Evolutionary conservation across 2,888 invertebrate genomes (phyloP).

Genomic region (Chironomus riparius): DNA sequence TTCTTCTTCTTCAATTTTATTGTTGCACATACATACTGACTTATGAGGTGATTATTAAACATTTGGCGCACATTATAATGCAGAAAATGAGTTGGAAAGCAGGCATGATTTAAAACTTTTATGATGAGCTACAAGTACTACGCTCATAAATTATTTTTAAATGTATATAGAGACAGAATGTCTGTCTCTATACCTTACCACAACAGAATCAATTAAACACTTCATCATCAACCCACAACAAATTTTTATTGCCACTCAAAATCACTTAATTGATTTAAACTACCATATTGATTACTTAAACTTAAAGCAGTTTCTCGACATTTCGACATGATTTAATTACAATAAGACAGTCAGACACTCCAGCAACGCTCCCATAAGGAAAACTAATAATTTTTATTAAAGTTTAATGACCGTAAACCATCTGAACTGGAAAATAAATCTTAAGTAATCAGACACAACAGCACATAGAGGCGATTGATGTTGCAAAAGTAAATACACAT

Average conservation of each 20-base stretch:
- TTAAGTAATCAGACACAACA: neutral
- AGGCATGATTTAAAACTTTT: neutral
- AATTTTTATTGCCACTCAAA: too few relatives aligned
- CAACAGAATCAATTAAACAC: too few relatives aligned
- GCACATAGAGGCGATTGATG: neutral
- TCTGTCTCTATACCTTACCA: too few relatives aligned
- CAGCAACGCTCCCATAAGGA: neutral
- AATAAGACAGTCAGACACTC: neutral
- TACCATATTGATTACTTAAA: too few relatives aligned
- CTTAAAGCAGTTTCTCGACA: too few relatives aligned
- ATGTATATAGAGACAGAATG: too few relatives aligned
- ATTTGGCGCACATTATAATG: neutral
- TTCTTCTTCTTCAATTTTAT: neutral
- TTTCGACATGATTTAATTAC: neutral
- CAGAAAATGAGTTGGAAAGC: neutral
- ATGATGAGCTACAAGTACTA: neutral
- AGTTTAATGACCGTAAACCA: neutral
- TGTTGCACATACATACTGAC: neutral
- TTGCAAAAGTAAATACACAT: neutral
- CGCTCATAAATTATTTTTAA: too few relatives aligned
- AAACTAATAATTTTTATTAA: neutral
- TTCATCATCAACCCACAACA: too few relatives aligned
- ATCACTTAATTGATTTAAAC: too few relatives aligned
- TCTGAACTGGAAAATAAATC: conserved; percentile 3
- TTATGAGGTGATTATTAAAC: neutral